Evolutionary conservation across 2,888 invertebrate species (phyloP).

Genomic region (Nasonovia ribisnigri): DNA sequence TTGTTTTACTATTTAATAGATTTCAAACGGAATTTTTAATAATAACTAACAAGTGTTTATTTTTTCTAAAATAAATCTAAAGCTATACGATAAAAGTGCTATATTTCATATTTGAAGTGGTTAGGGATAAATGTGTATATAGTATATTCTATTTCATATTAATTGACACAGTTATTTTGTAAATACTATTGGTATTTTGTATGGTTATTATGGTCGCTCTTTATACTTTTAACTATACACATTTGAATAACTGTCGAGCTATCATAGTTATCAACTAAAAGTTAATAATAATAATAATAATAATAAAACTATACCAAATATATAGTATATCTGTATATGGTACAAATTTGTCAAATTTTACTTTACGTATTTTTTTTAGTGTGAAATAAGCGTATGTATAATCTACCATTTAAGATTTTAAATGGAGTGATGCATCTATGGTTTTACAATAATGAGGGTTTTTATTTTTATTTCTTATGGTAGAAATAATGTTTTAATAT

Average conservation of each 20-base stretch:
- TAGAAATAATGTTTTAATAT: too few relatives aligned
- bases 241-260: too few relatives aligned
- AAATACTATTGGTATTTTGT: not conserved
- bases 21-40: not conserved
- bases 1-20: not conserved
- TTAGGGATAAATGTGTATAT: not conserved
- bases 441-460: too few relatives aligned
- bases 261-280: too few relatives aligned
- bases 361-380: not conserved
- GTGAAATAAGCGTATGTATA: not conserved
- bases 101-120: not conserved
- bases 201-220: not conserved
- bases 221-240: not conserved
- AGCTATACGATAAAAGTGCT: not conserved
- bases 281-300: too few relatives aligned
- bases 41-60: not conserved
- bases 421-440: too few relatives aligned
- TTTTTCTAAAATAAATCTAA: not conserved
- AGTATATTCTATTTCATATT: too few relatives aligned
- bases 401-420: too few relatives aligned
- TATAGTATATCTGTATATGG: too few relatives aligned
- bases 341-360: too few relatives aligned
- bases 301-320: too few relatives aligned
- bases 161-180: not conserved
- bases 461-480: too few relatives aligned